phyloP scores from a whole-genome alignment of 2,113 vertebrate genomes.

The Vimba vimba region DNA sequence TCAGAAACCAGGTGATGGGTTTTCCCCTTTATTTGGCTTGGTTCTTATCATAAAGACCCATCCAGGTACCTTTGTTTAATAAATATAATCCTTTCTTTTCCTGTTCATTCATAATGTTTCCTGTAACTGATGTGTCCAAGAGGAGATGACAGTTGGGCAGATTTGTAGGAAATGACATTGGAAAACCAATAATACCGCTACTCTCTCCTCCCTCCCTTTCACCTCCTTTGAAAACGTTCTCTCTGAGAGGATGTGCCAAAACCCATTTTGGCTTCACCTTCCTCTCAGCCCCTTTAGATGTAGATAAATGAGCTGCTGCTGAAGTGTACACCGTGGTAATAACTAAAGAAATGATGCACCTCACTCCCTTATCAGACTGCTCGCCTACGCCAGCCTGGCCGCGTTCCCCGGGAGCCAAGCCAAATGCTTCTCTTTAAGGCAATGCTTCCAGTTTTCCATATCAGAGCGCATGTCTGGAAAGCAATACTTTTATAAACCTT shows the following conservation, averaged over 20 bases:
- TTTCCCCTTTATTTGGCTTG: not conserved
- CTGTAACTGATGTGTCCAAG: conserved; percentile 17
- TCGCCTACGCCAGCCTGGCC: not conserved
- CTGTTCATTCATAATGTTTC: conserved; percentile 28
- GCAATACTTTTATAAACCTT: not conserved
- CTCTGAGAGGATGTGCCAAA: conserved; percentile 26
- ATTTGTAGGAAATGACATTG: conserved; percentile 22
- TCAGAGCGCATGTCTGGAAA: not conserved
- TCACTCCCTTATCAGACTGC: conserved; percentile 27
- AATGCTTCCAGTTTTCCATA: not conserved
- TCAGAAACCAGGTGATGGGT: not conserved
- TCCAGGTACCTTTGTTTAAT: not conserved
- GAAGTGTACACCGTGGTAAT: conserved; percentile 36
- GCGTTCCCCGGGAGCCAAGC: conserved; percentile 14
- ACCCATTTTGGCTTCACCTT: conserved; percentile 33
- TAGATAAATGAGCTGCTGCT: conserved; percentile 58
- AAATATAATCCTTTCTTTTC: not conserved
- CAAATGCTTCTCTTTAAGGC: conserved; percentile 9
- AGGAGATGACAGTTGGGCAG: conserved; percentile 22
- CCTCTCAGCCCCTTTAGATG: conserved; percentile 34
- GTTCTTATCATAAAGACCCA: not conserved
- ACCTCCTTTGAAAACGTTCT: not conserved
- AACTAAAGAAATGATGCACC: conserved; percentile 55
- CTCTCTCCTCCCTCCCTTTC: conserved; percentile 1
- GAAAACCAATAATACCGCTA: conserved; percentile 19